A percentile compares a stretch with the other conserved stretches of the same genome.
These are phyloP conservation scores for Carduelis carduelis DNA, from an alignment of 2,797 vertebrate genomes.

Conservation along the genomic window DNA sequence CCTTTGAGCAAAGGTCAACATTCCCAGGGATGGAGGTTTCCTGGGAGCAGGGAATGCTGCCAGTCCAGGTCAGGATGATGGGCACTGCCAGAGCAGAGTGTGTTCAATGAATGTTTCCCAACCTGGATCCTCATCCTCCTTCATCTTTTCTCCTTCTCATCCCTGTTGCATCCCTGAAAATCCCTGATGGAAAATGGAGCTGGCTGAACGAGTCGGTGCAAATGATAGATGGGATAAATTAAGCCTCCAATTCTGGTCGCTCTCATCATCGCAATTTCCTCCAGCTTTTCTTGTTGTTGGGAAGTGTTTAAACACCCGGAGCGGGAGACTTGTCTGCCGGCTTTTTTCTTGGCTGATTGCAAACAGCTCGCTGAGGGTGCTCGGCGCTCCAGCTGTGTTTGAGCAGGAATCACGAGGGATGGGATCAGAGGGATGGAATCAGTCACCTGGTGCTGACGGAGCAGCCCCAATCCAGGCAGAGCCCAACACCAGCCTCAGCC, in stretches of 20 bases:
- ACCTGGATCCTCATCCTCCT: not conserved
- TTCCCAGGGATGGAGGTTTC: fast-evolving
- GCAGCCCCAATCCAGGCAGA: not conserved
- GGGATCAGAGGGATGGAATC: not conserved
- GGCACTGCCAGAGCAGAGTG: not conserved
- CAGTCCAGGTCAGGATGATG: fast-evolving
- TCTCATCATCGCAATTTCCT: conserved; percentile 63
- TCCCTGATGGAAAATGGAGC: conserved; percentile 21
- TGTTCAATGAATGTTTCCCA: not conserved
- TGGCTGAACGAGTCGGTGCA: not conserved
- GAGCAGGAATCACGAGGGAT: not conserved
- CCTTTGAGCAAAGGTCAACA: not conserved
- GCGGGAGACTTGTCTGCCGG: not conserved
- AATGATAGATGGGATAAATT: conserved; percentile 61
- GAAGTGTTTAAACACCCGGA: conserved; percentile 47
- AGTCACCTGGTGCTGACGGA: not conserved
- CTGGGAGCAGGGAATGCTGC: not conserved
- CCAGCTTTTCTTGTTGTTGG: conserved; percentile 44
- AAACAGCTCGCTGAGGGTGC: not conserved
- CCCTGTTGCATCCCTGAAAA: not conserved
- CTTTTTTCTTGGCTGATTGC: conserved; percentile 11
- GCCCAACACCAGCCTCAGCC: not conserved
- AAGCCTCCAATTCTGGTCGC: conserved; percentile 19
- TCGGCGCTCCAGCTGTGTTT: not conserved
- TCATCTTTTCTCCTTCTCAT: not conserved